phyloP scores from a whole-genome alignment of 2,888 invertebrate genomes.

The Habroteleia sp. region DNA sequence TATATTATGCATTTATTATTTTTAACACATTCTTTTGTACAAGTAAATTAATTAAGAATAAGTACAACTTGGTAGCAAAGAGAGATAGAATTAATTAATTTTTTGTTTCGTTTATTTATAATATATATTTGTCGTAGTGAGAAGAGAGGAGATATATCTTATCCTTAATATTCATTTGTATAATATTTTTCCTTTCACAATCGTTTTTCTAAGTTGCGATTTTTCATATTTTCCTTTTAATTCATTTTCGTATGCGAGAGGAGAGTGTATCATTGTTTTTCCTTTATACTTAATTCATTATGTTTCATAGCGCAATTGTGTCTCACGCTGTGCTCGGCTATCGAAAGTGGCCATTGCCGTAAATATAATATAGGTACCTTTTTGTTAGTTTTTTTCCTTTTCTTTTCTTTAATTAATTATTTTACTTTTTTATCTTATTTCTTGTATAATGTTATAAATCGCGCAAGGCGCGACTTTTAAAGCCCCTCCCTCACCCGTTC shows the following conservation, averaged over 20 bases:
- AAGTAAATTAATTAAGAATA: slow-evolving; percentile 82
- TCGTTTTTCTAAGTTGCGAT: slow-evolving; percentile 62
- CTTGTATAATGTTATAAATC: slow-evolving; percentile 41
- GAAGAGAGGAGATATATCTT: slow-evolving; percentile 75
- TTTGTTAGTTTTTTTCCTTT: slow-evolving; percentile 34
- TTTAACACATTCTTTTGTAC: slow-evolving; percentile 81
- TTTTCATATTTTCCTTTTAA: too few relatives aligned
- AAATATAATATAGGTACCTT: slow-evolving; percentile 60
- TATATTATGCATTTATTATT: slow-evolving; percentile 79
- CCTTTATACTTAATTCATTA: slow-evolving; percentile 73
- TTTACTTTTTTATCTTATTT: slow-evolving; percentile 42
- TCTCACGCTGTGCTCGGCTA: slow-evolving; percentile 63
- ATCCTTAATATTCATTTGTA: slow-evolving; percentile 69
- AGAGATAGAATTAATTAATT: slow-evolving; percentile 81
- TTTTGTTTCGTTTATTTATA: slow-evolving; percentile 67
- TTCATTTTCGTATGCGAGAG: too few relatives aligned
- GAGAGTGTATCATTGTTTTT: slow-evolving; percentile 28
- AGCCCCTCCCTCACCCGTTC: slow-evolving; percentile 62
- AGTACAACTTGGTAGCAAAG: slow-evolving; percentile 82
- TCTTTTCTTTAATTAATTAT: slow-evolving; percentile 53
- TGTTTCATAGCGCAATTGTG: slow-evolving; percentile 75
- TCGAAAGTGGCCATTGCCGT: slow-evolving; percentile 62
- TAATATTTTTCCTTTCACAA: slow-evolving; percentile 69
- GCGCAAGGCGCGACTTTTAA: slow-evolving; percentile 62
- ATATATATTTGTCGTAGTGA: slow-evolving; percentile 79